A percentile compares a stretch with the other conserved stretches of the same genome.
Conservation (phyloP, 2,797 vertebrate genomes). For the Sebastes vulpes region DNA sequence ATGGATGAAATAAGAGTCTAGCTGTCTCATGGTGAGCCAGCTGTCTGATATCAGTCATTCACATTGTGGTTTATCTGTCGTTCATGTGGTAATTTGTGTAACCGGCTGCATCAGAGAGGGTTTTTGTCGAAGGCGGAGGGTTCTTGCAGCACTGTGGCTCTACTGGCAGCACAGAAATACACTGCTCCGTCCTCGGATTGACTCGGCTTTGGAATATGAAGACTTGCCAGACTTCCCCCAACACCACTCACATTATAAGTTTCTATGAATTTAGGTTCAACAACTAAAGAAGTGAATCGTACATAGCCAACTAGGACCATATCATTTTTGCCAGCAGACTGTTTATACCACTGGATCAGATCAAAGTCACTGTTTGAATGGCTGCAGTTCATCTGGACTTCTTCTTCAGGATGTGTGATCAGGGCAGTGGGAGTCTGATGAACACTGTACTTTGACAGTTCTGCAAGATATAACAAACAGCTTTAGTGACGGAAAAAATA, state of each 20-base stretch:
- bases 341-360: slow-evolving; percentile 59
- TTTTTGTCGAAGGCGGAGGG: slow-evolving; percentile 27
- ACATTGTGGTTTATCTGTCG: background rate
- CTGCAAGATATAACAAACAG: slow-evolving; percentile 17
- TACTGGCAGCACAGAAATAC: slow-evolving; percentile 52
- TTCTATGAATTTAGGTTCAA: slow-evolving; percentile 13
- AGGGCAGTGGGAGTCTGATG: slow-evolving; percentile 39
- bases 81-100: slow-evolving; percentile 10
- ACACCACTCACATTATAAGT: slow-evolving; percentile 24
- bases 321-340: slow-evolving; percentile 2
- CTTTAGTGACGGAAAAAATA: background rate
- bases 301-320: slow-evolving; percentile 36
- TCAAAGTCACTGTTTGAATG: slow-evolving; percentile 17
- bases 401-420: slow-evolving; percentile 11
- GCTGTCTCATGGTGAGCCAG: background rate
- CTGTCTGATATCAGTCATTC: background rate
- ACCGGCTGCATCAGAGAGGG: background rate
- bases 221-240: slow-evolving; percentile 4
- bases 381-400: slow-evolving; percentile 36
- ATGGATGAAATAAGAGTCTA: slow-evolving; percentile 21
- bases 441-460: background rate
- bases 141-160: slow-evolving; percentile 48
- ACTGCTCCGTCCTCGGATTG: background rate
- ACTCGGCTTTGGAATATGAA: slow-evolving; percentile 22
- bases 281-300: rapidly evolving